Percentiles rank a stretch among this genome's conserved stretches.
Conservation (phyloP, 2,888 invertebrate genomes). For the Chesias legatella region DNA sequence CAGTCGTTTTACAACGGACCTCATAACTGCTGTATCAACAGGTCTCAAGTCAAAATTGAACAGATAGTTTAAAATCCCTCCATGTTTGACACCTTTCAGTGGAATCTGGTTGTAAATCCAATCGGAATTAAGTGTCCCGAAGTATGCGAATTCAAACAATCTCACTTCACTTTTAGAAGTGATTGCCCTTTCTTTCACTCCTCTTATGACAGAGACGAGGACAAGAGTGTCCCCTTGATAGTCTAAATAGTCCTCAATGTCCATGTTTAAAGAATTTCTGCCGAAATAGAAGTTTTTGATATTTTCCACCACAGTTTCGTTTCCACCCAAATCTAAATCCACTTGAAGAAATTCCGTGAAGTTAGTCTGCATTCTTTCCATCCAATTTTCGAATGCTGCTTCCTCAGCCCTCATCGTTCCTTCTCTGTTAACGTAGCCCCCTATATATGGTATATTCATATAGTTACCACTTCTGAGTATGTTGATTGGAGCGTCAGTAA, state of each 20-base stretch:
- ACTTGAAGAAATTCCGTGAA: slow-evolving; percentile 59
- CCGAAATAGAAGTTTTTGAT: slow-evolving; percentile 57
- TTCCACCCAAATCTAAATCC: slow-evolving; percentile 46
- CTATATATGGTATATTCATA: slow-evolving; percentile 56
- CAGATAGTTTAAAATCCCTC: slow-evolving; percentile 57
- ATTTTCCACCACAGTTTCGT: slow-evolving; percentile 35
- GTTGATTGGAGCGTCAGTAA: slow-evolving; percentile 55
- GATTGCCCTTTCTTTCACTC: slow-evolving; percentile 49
- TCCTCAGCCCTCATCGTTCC: slow-evolving; percentile 58
- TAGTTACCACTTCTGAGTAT: slow-evolving; percentile 53
- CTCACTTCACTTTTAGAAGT: slow-evolving; percentile 50
- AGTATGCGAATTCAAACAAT: slow-evolving; percentile 55
- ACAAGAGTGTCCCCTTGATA: slow-evolving; percentile 63
- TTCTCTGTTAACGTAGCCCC: slow-evolving; percentile 58
- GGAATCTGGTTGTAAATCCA: slow-evolving; percentile 54
- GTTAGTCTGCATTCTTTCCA: slow-evolving; percentile 53
- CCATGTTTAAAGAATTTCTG: slow-evolving; percentile 42
- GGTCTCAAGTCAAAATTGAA: slow-evolving; percentile 51
- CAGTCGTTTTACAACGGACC: slow-evolving; percentile 43
- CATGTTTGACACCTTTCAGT: slow-evolving; percentile 57
- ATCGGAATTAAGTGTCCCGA: slow-evolving; percentile 51
- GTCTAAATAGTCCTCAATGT: slow-evolving; percentile 58
- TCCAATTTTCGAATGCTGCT: slow-evolving; percentile 46
- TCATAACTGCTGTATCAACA: slow-evolving; percentile 37
- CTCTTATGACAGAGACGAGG: slow-evolving; percentile 52